These are phyloP conservation scores for Micromussa lordhowensis DNA, from an alignment of 92 coral and sea anemone species.

Conservation along the genomic window DNA sequence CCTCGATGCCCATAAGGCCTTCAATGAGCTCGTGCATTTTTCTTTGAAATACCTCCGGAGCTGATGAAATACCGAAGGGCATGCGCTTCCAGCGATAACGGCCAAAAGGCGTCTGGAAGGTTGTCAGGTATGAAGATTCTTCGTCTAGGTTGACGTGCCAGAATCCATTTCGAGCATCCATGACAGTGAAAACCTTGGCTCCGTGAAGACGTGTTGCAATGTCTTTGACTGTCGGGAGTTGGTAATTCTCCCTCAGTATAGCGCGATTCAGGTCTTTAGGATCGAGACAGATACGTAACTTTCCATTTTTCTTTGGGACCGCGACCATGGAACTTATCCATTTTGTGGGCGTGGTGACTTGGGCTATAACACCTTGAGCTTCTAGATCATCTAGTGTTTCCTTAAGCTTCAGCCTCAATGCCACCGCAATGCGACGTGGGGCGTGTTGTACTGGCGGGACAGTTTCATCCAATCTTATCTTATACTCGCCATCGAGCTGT, in stretches of 20 bases:
- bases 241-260: constrained; percentile 35
- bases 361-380: constrained; percentile 31
- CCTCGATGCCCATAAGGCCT: constrained; percentile 1
- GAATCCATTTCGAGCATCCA: constrained; percentile 51
- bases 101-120: constrained; percentile 20
- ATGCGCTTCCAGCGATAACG: constrained; percentile 15
- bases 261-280: constrained; percentile 53
- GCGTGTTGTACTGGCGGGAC: constrained; percentile 41
- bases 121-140: constrained; percentile 28
- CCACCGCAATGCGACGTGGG: constrained; percentile 32
- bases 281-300: constrained; percentile 39
- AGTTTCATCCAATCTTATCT: constrained; percentile 18
- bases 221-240: constrained; percentile 45
- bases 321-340: constrained; percentile 50
- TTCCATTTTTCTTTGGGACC: constrained; percentile 42
- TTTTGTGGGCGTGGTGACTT: constrained; percentile 41
- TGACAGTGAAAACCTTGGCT: constrained; percentile 51
- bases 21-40: constrained; percentile 17
- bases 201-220: constrained; percentile 50
- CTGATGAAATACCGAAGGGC: constrained; percentile 16
- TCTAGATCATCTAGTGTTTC: constrained; percentile 33
- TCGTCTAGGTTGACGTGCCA: constrained; percentile 56
- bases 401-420: constrained; percentile 39
- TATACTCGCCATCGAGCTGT: constrained; percentile 47
- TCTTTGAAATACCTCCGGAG: constrained; percentile 19